Evolutionary conservation across 2,888 invertebrate genomes (phyloP), one percentile per base, ranked within the genome.

Genomic region (Calameuta idolon): DNA sequence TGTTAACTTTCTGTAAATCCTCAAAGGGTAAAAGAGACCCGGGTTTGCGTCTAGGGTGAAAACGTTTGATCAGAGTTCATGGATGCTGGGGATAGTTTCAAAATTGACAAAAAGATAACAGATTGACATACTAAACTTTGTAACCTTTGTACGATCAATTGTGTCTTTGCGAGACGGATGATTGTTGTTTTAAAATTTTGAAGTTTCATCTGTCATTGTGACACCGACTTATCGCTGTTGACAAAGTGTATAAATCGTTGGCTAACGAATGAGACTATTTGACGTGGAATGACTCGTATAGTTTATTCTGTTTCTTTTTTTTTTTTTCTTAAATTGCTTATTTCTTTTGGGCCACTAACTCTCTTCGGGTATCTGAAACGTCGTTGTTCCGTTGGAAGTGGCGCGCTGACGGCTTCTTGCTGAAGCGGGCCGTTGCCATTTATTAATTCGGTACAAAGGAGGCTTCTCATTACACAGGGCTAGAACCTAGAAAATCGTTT

Each of bases 271-370:
- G 55, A 55, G 55, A 55, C 9, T 2, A 2, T 23, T 23, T 9
- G 2, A 55, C 55, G 55, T 55, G 55, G 55, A 55, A 23, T 55
- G 55, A 55, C 55, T 55, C 55, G 55, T 55, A 77, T 76, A 30
- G 69, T 76, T 74, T 80, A 69, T 31, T 69, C 40, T 69, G 34
- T n/a, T 80, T 35, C 12, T 35, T 40, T 80, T 78, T 83, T 80
- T 80, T 33, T 33, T 80, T 79, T 79, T 74, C 83, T 83, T 82
- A 86, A n/a, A 75, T 75, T 35, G 69, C 71, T 79, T 79, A 80
- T 81, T 79, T 74, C 79, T 81, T 78, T 82, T 85, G 84, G 89
- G 88, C 89, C 89, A 89, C 85, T 88, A 89, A 90, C 90, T 90
- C 81, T 90, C 89, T 88, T 89, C 88, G 90, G 87, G 84, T 81